Evolutionary conservation across 2,888 invertebrate species (phyloP).

Genomic region (Xestia xanthographa): DNA sequence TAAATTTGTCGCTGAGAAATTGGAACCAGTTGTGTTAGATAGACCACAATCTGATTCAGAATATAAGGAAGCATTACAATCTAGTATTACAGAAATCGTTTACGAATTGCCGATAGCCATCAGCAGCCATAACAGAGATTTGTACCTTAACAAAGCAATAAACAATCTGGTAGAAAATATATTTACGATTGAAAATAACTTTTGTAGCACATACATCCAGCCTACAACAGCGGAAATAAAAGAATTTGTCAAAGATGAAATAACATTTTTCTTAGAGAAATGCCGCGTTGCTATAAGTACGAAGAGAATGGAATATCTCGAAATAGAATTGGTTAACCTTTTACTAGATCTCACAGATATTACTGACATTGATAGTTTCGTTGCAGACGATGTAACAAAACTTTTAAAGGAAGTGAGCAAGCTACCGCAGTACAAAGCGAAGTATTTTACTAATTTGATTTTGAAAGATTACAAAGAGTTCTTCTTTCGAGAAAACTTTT

Average conservation of each 20-base stretch:
- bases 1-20: conserved; percentile 50
- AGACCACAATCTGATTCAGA: conserved; percentile 47
- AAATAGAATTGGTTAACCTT: conserved; percentile 44
- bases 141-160: conserved; percentile 35
- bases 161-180: conserved; percentile 51
- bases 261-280: conserved; percentile 54
- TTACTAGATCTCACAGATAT: conserved; percentile 48
- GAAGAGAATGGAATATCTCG: conserved; percentile 41
- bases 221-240: conserved; percentile 58
- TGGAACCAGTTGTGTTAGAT: conserved; percentile 56
- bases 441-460: conserved; percentile 52
- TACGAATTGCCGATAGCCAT: conserved; percentile 51
- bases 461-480: conserved; percentile 57
- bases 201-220: conserved; percentile 42
- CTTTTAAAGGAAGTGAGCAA: conserved; percentile 49
- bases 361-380: conserved; percentile 39
- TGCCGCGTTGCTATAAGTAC: conserved; percentile 36
- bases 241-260: conserved; percentile 58
- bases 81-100: conserved; percentile 50
- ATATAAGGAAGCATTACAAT: conserved; percentile 47
- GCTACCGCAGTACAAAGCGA: conserved; percentile 53
- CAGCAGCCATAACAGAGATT: conserved; percentile 40
- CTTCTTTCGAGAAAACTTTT: conserved; percentile 52
- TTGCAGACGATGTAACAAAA: conserved; percentile 27
- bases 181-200: conserved; percentile 48